These are phyloP conservation scores for Tipula helvola DNA, from an alignment of 2,888 invertebrate genomes.

Conservation along the genomic window DNA sequence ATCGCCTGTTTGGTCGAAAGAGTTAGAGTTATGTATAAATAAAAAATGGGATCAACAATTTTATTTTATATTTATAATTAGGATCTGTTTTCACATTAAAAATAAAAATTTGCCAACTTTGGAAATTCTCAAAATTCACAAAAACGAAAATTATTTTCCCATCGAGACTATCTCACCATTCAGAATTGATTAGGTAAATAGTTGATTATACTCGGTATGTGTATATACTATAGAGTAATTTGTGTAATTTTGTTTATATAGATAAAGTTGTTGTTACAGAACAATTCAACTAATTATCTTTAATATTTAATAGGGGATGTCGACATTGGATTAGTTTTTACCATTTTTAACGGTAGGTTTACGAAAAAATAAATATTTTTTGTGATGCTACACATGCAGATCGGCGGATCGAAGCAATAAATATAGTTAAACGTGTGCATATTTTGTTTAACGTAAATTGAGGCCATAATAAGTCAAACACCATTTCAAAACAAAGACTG, in stretches of 20 bases:
- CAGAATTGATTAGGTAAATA: neutral
- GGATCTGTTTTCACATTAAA: neutral
- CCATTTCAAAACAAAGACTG: no score
- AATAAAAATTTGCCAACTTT: neutral
- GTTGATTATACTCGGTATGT: neutral
- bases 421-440: no score
- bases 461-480: no score
- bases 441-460: no score
- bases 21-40: neutral
- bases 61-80: neutral
- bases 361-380: neutral
- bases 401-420: no score
- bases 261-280: no score
- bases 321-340: neutral
- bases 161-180: neutral
- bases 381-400: no score
- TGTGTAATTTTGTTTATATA: neutral
- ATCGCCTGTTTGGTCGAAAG: no score
- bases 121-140: neutral
- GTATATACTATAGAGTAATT: neutral
- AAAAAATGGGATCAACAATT: neutral
- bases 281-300: neutral
- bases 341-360: neutral
- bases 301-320: neutral
- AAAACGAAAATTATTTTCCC: neutral